Evolutionary conservation across 2,113 vertebrate genomes (phyloP), one percentile per base, ranked within the genome.

Genomic region (Pangasianodon hypophthalmus): DNA sequence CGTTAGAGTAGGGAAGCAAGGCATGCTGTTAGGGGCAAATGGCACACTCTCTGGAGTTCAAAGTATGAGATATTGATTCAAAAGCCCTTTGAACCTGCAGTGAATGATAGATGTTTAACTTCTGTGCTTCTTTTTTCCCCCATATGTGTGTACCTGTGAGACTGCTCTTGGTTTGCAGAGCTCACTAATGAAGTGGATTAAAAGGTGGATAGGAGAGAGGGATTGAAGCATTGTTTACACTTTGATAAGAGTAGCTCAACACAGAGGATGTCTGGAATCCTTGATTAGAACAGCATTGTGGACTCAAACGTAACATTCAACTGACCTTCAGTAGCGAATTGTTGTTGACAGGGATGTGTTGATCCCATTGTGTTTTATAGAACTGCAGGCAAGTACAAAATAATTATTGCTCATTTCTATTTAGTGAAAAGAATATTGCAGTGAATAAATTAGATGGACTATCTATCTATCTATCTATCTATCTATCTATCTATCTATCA

Each of bases 191-290:
- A 94, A 95, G 93, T 91, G 62, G 69, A 91, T 84, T 89, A 82
- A 83, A 85, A 67, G 75, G 87, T 81, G 14, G n/a, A 48, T 77
- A 79, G 81, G 88, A 88, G 84, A 92, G 69, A 91, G 93, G 95
- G 92, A 94, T 93, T 93, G 92, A 93, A 89, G 93, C 91, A 93
- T 93, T 95, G 95, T 95, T 96, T 95, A 94, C 93, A 93, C 93
- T 90, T 89, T 88, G 94, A 95, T 95, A 96, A 94, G 94, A 95
- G 94, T 92, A 92, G 92, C 94, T 95, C 92, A 94, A 94, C 94
- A 94, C 92, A 89, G 91, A 81, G 89, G 92, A 92, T 93, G 94
- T 94, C 93, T 94, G 85, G 94, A 94, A 95, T 96, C 41, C 90
- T 90, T 94, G 95, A 96, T 95, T 94, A 93, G 88, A 54, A 77